Evolutionary conservation across 2,888 invertebrate genomes (phyloP).

Genomic region (Lithodes maja): DNA sequence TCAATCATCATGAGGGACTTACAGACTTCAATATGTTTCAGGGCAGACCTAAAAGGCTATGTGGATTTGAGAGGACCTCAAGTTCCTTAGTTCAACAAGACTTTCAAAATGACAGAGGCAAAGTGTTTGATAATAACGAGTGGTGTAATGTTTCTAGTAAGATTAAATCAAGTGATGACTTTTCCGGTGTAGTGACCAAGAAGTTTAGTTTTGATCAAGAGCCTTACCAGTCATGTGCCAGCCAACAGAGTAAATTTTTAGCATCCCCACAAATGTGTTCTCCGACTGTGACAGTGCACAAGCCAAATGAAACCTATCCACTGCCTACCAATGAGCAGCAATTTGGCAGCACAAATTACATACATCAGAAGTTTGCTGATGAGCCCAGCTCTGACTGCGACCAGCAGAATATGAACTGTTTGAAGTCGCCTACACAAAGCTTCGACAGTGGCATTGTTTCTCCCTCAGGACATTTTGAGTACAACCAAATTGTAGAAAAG

Average conservation of each 20-base stretch:
- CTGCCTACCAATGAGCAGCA: not conserved
- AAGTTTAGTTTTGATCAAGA: slow-evolving; percentile 45
- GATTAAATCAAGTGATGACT: slow-evolving; percentile 4
- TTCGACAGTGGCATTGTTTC: not conserved
- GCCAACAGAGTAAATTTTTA: not conserved
- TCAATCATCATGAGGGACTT: not conserved
- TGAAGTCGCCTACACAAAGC: not conserved
- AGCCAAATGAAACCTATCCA: not conserved
- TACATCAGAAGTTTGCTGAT: not conserved
- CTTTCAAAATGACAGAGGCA: not conserved
- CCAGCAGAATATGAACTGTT: slow-evolving; percentile 6
- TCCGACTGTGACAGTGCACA: slow-evolving; percentile 8
- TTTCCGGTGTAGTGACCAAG: slow-evolving; percentile 25
- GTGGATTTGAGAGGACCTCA: not conserved
- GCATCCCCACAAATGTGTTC: slow-evolving; percentile 12
- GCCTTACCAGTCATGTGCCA: not conserved
- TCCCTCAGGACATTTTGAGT: not conserved
- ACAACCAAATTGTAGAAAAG: not conserved
- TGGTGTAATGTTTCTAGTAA: slow-evolving; percentile 14
- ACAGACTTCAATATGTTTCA: slow-evolving; percentile 34
- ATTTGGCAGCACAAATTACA: not conserved
- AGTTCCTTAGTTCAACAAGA: not conserved
- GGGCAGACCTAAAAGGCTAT: slow-evolving; percentile 36
- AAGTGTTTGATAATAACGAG: not conserved
- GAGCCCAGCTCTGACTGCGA: not conserved